Base-by-base conservation (phyloP, 2,113 vertebrate genomes). In the Alaudala cheleensis region DNA sequence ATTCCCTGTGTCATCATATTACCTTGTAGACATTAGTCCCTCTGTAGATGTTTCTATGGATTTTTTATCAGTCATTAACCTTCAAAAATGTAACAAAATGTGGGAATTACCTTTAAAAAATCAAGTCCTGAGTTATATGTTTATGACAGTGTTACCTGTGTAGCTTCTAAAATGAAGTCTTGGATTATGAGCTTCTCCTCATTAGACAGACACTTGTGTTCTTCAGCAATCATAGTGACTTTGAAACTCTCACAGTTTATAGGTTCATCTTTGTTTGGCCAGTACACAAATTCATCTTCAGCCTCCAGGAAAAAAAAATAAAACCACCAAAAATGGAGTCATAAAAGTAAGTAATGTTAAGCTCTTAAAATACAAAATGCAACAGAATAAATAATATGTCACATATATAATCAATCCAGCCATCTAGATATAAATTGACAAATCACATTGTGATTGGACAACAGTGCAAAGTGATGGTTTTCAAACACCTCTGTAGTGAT, bases 101-200 rank as follows among this genome's bases (percentile, higher is more conserved):
- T 66, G 74, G 39, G 33, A 14, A 66, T 93, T 92, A 76, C 31
- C 44, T 95, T 93, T 47, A 76, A 79, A 40, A 95, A 81, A 92
- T 73, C 49, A 83, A 91, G 73, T 81, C 33, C 66, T 10, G 51
- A 81, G 51, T 90, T 92, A 56, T 10, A 56, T 28, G 56, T 73
- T 95, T 93, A 86, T 54, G 56, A 73, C 25, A 88, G 11, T 19
- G 53, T 90, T 98, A 99, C 99, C 98, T 99, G 98, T 66, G 98
- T 98, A 45, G 99, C 98, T 97, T 99, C 98, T 96, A 99, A 97
- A 56, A 98, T 97, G 72, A 99, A 99, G 76, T 99, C 98, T 96
- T 99, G 99, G 76, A 99, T 98, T 82, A 98, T 97, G 79, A 99
- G 96, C 86, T 98, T 98, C 96, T 99, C 99, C 96, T 99, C 99